These are phyloP conservation scores for Chaitophorus viminalis DNA, from an alignment of 2,888 invertebrate species.

Conservation along the genomic window DNA sequence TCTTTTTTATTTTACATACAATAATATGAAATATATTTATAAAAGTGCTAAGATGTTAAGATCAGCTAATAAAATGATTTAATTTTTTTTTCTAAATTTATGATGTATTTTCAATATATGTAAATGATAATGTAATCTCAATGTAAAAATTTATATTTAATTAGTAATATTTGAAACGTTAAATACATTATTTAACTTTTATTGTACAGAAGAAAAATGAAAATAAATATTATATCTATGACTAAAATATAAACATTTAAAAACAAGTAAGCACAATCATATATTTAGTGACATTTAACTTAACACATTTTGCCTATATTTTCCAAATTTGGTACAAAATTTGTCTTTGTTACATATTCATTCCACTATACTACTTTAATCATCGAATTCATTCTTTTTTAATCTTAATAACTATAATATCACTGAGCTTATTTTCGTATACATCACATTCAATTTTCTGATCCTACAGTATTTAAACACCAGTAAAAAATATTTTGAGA, in stretches of 20 bases:
- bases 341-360: neutral
- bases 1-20: slow-evolving; percentile 23
- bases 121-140: neutral
- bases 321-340: neutral
- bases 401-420: too few relatives aligned
- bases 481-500: too few relatives aligned
- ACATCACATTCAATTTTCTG: too few relatives aligned
- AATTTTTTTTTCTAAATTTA: slow-evolving; percentile 21
- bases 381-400: too few relatives aligned
- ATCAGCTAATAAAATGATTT: slow-evolving; percentile 7
- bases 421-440: too few relatives aligned
- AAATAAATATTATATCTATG: too few relatives aligned
- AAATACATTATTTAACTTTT: neutral
- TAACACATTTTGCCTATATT: neutral
- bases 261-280: neutral
- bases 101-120: neutral
- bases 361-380: too few relatives aligned
- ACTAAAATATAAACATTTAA: slow-evolving; percentile 19
- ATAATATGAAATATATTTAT: slow-evolving; percentile 22
- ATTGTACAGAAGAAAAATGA: slow-evolving; percentile 2
- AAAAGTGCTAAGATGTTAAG: slow-evolving; percentile 20
- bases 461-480: too few relatives aligned
- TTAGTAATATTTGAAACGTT: neutral
- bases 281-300: neutral
- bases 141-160: neutral